Percentiles rank a stretch among this genome's conserved stretches.
Conservation (phyloP, 2,797 vertebrate species). For the Pantherophis vulpinus region DNA sequence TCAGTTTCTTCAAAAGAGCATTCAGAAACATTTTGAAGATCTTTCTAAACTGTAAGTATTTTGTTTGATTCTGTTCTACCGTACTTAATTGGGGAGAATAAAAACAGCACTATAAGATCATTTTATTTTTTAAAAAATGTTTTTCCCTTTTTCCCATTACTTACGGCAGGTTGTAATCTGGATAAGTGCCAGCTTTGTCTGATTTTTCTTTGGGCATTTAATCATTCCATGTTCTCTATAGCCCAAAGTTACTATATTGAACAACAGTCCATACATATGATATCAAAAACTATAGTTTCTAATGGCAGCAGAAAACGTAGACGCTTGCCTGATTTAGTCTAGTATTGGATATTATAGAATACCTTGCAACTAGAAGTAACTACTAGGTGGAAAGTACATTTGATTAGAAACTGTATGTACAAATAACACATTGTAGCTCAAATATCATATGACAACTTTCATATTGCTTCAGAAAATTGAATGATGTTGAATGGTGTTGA, state of each 20-base stretch:
- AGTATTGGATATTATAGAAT: neutral
- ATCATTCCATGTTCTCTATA: neutral
- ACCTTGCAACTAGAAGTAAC: neutral
- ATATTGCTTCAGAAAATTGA: neutral
- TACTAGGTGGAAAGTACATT: neutral
- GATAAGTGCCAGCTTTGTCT: neutral
- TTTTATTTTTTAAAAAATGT: neutral
- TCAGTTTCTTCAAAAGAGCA: constrained; percentile 90
- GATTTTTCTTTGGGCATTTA: neutral
- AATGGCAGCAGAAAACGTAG: neutral
- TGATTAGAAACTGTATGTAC: neutral
- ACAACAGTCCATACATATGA: neutral
- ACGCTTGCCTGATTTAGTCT: neutral
- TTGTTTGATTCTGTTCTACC: neutral
- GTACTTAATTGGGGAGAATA: neutral
- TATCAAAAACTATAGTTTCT: neutral
- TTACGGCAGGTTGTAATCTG: neutral
- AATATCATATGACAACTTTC: neutral
- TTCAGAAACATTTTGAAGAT: constrained; percentile 84
- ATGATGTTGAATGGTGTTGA: neutral
- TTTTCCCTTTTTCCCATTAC: neutral
- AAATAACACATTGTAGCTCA: neutral
- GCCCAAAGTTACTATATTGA: neutral
- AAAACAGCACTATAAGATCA: neutral
- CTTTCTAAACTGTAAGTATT: constrained; percentile 88